Conservation (phyloP, 2,888 invertebrate genomes). For the Fragum fragum region DNA sequence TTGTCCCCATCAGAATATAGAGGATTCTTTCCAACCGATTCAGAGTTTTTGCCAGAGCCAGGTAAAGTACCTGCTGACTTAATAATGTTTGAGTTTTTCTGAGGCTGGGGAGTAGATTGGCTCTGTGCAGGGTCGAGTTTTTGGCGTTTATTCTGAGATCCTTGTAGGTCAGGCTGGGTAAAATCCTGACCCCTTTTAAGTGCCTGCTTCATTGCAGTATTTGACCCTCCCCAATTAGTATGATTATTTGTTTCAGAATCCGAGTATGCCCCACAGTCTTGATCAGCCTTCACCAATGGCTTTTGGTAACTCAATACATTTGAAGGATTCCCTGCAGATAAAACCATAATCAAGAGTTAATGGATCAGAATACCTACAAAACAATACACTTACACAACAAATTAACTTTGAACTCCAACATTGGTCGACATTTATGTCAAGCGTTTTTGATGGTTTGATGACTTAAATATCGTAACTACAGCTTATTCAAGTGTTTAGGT, state of each 20-base stretch:
- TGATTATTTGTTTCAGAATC: slow-evolving; percentile 19
- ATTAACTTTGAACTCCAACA: too few species aligned
- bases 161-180: neutral
- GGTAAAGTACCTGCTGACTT: neutral
- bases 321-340: slow-evolving; percentile 2
- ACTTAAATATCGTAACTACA: too few species aligned
- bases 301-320: neutral
- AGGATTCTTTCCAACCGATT: neutral
- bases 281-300: neutral
- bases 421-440: too few species aligned
- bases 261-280: slow-evolving; percentile 10
- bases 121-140: neutral
- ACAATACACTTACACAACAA: too few species aligned
- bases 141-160: slow-evolving; percentile 12
- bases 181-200: slow-evolving; percentile 4
- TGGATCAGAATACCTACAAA: too few species aligned
- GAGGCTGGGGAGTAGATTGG: neutral
- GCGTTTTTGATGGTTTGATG: too few species aligned
- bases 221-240: neutral
- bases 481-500: too few species aligned
- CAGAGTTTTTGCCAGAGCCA: neutral
- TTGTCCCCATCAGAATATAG: neutral
- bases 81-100: slow-evolving; percentile 1
- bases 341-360: too few species aligned
- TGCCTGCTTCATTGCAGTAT: neutral